phyloP scores from a whole-genome alignment of 2,888 invertebrate genomes.

The Caenorhabditis afra region DNA sequence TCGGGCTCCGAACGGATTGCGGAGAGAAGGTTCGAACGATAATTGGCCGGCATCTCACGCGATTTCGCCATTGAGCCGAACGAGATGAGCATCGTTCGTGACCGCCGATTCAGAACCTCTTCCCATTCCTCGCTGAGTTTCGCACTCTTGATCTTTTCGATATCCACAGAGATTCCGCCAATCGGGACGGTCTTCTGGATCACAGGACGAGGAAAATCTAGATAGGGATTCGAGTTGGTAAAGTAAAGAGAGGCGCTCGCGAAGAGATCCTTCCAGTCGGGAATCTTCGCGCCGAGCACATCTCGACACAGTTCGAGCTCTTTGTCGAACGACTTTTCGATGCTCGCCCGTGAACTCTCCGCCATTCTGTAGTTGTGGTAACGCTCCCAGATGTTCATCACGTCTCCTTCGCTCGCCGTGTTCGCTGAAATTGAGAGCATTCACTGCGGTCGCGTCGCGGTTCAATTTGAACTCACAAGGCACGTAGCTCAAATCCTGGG shows the following conservation, averaged over 20 bases:
- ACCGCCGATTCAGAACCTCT: slow-evolving; percentile 22
- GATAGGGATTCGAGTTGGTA: slow-evolving; percentile 61
- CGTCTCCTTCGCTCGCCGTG: slow-evolving; percentile 39
- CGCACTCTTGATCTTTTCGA: slow-evolving; percentile 28
- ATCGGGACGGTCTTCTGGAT: slow-evolving; percentile 61
- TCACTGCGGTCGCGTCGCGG: too few relatives aligned
- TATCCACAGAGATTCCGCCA: slow-evolving; percentile 63
- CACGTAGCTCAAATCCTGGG: slow-evolving; percentile 28
- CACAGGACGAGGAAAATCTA: slow-evolving; percentile 60
- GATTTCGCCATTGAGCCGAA: slow-evolving; percentile 50
- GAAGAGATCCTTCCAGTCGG: slow-evolving; percentile 47
- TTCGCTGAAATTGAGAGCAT: too few relatives aligned
- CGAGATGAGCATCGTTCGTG: slow-evolving; percentile 39
- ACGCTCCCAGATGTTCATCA: too few relatives aligned
- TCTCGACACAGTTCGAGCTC: slow-evolving; percentile 16
- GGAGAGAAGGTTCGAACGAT: slow-evolving; percentile 26
- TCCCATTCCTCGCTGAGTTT: slow-evolving; percentile 33
- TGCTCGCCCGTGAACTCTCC: slow-evolving; percentile 30
- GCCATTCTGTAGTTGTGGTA: too few relatives aligned
- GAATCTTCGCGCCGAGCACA: slow-evolving; percentile 14
- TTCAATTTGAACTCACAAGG: not conserved
- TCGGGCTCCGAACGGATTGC: slow-evolving; percentile 35
- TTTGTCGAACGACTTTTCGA: slow-evolving; percentile 4
- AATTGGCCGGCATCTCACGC: slow-evolving; percentile 37
- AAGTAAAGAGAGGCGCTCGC: slow-evolving; percentile 50